Evolutionary conservation across 2,888 invertebrate species (phyloP).

Genomic region (Bellardia pandia): DNA sequence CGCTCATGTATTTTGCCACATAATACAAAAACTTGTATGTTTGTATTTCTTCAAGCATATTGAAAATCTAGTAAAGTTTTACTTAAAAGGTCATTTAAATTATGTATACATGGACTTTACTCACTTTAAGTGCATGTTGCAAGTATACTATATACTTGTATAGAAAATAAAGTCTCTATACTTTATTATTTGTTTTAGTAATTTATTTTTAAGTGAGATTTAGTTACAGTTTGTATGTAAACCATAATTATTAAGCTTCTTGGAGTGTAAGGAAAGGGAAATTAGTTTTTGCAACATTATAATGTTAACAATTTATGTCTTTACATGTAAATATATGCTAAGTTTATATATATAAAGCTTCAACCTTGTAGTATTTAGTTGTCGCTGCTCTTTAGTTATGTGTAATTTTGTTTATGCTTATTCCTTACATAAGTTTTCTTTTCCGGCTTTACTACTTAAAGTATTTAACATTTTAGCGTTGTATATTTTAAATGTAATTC

Average conservation of each 20-base stretch:
- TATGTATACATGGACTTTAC: conserved; percentile 7
- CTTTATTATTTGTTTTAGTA: neutral
- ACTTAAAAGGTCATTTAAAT: conserved; percentile 57
- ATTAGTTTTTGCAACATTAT: neutral
- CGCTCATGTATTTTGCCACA: conserved; percentile 1
- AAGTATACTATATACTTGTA: neutral
- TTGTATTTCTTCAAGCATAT: neutral
- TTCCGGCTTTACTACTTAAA: neutral
- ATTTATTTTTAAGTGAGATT: conserved; percentile 18
- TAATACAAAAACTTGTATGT: neutral
- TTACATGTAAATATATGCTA: neutral
- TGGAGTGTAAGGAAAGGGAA: conserved; percentile 1
- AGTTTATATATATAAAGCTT: neutral
- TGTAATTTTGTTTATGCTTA: neutral
- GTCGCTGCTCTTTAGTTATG: neutral
- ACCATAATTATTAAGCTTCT: neutral
- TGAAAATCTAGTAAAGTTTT: conserved; percentile 10
- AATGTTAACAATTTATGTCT: neutral
- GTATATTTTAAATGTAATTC: neutral
- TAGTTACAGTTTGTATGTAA: conserved; percentile 2
- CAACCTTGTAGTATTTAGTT: neutral
- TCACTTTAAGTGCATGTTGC: neutral
- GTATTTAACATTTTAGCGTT: neutral
- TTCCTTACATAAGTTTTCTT: neutral
- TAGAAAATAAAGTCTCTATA: neutral